phyloP scores from a whole-genome alignment of 2,797 vertebrate genomes.

The Poecilia velifera region DNA sequence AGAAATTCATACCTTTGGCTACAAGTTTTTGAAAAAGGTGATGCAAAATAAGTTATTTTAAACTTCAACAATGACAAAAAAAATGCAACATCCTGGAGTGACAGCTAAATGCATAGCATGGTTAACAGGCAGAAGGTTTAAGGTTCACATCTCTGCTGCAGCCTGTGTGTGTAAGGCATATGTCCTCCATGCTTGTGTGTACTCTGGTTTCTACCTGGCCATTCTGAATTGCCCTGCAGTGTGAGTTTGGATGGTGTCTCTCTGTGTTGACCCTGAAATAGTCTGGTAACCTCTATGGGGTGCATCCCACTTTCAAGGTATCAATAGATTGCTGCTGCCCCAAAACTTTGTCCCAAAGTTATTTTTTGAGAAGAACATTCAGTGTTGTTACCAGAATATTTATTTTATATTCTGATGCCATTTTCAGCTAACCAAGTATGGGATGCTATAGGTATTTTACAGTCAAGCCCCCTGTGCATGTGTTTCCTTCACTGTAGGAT shows the following conservation, averaged over 20 bases:
- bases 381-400: background rate
- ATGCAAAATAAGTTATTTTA: too few species aligned
- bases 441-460: background rate
- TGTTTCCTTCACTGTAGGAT: constrained; percentile 40
- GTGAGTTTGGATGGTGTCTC: background rate
- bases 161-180: too few species aligned
- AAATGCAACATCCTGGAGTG: too few species aligned
- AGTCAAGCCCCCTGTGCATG: background rate
- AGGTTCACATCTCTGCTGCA: background rate
- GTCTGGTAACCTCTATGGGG: background rate
- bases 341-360: background rate
- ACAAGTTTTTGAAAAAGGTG: too few species aligned
- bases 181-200: background rate
- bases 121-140: background rate
- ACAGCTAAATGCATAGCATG: background rate
- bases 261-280: background rate
- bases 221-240: background rate
- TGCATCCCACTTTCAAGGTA: background rate
- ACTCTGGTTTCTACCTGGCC: background rate
- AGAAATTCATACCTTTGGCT: too few species aligned
- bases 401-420: background rate
- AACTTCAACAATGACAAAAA: too few species aligned
- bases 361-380: background rate
- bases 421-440: background rate
- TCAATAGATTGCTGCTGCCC: background rate